phyloP scores from a whole-genome alignment of 2,113 vertebrate species.

The Dissostichus mawsoni region DNA sequence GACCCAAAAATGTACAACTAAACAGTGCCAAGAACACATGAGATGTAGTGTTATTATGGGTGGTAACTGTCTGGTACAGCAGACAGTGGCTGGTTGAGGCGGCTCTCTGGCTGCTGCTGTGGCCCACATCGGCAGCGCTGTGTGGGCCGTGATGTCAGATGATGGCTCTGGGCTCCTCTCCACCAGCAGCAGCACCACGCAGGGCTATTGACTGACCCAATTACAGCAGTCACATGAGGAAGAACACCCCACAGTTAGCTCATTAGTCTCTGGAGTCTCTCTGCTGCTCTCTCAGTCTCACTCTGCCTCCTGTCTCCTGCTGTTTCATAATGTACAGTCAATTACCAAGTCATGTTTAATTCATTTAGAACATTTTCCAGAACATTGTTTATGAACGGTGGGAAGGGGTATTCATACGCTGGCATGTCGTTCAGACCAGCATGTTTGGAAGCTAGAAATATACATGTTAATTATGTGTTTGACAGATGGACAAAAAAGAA shows the following conservation, averaged over 20 bases:
- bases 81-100: conserved; percentile 5
- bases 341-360: conserved; percentile 66
- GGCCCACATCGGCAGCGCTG: neutral
- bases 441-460: neutral
- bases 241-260: conserved; percentile 67
- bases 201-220: conserved; percentile 73
- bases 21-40: neutral
- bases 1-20: neutral
- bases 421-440: neutral
- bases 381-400: neutral
- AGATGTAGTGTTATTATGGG: neutral
- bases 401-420: neutral
- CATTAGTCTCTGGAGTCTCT: conserved; percentile 70
- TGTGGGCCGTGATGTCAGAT: conserved; percentile 41
- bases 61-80: neutral
- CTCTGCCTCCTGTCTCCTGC: conserved; percentile 55
- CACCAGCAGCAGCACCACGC: conserved; percentile 44
- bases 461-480: neutral
- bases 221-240: conserved; percentile 68
- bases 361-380: conserved; percentile 52
- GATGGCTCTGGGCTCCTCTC: conserved; percentile 43
- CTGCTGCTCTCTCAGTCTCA: conserved; percentile 42
- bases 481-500: neutral
- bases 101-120: conserved; percentile 4
- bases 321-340: conserved; percentile 65